Evolutionary conservation across 2,888 invertebrate species (phyloP), one percentile per base, ranked within the genome.

Genomic region (Melikaiella ostensackeni): DNA sequence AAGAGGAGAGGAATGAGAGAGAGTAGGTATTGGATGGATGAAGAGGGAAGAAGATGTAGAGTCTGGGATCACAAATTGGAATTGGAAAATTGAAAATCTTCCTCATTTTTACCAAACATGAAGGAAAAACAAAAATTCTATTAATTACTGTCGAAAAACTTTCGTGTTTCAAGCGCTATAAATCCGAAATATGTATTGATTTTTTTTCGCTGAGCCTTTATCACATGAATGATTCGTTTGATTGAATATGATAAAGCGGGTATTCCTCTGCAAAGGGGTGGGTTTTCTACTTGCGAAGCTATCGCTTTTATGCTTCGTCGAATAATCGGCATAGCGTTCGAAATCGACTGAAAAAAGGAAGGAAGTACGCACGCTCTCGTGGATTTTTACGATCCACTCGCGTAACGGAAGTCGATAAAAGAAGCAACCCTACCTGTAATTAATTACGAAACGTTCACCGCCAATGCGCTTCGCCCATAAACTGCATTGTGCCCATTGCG

Each of bases 331-430:
- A 80, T 61, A 77, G 66, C 59, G 27, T 50, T 73, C 61, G 66
- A 62, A 55, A 73, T 42, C 74, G 35, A 57, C 74, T 59, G 24
- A 33, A 75, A 46, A 77, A 62, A 75, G 77, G 76, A 77, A 77
- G 38, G 79, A 79, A 77, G 61, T 77, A 80, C 83, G 76, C 79
- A 80, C 81, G 80, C 82, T 81, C 75, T 82, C 80, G 77, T 79
- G 77, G 80, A 83, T 84, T 86, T 84, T 86, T 85, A 84, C 82
- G 84, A 84, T 63, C 77, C 76, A 79, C 81, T 82, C 84, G 84
- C 82, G 83, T 75, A 85, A 86, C 83, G 86, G 82, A 86, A 86
- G 85, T 88, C 88, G 87, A 88, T 89, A 88, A 88, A 88, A 87
- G 86, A 86, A 85, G 86, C 84, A 83, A 81, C 80, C 80, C 78